Percentiles rank a stretch among this genome's conserved stretches.
phyloP scores from a whole-genome alignment of 2,113 vertebrate genomes.

The Pteropus alecto region DNA sequence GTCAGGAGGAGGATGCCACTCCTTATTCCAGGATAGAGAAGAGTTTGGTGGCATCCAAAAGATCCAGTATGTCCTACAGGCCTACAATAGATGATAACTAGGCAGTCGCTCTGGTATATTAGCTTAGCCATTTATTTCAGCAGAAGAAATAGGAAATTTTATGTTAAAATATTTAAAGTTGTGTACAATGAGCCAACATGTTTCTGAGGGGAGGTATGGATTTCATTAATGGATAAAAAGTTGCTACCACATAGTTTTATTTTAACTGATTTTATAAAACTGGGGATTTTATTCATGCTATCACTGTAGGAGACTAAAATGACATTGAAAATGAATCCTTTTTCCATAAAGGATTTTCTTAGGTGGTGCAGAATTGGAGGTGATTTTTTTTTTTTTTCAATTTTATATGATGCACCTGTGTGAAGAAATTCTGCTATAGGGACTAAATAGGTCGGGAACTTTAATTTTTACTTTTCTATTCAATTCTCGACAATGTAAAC shows the following conservation, averaged over 20 bases:
- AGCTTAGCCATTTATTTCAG: neutral
- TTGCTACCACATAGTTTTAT: neutral
- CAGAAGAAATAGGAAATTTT: neutral
- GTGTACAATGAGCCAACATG: neutral
- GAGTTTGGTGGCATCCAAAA: neutral
- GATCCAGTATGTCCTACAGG: neutral
- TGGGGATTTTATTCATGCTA: slow-evolving; percentile 20
- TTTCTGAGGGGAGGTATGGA: neutral
- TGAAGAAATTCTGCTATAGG: slow-evolving; percentile 16
- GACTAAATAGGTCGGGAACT: neutral
- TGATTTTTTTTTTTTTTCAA: neutral
- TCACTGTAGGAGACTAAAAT: neutral
- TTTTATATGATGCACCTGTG: neutral
- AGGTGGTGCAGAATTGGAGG: neutral
- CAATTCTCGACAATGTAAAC: neutral
- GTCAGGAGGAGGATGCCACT: neutral
- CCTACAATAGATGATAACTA: neutral
- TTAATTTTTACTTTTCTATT: slow-evolving; percentile 14
- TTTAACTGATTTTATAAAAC: slow-evolving; percentile 59
- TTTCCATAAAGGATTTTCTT: slow-evolving; percentile 2
- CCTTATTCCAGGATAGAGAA: neutral
- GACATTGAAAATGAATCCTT: neutral
- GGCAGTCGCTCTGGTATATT: neutral
- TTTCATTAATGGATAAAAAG: slow-evolving; percentile 30
- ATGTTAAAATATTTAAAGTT: neutral